Conservation (phyloP, 2,888 invertebrate genomes). For the Pasiphila rectangulata region DNA sequence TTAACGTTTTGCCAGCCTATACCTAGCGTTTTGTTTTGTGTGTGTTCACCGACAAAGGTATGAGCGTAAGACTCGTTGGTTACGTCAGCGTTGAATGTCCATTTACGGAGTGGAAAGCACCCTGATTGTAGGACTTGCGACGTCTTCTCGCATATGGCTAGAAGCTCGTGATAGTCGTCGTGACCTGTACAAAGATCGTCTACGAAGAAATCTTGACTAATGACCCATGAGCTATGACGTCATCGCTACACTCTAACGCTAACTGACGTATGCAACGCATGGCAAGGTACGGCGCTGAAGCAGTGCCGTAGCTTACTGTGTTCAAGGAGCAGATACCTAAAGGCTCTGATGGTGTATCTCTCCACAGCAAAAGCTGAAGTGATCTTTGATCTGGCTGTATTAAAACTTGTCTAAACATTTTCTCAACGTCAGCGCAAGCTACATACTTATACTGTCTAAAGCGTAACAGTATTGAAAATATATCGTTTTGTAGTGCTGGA, state of each 20-base stretch:
- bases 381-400: constrained; percentile 3
- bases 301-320: not conserved
- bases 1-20: not conserved
- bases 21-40: not conserved
- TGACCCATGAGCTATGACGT: not conserved
- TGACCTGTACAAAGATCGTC: not conserved
- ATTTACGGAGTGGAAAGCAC: not conserved
- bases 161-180: not conserved
- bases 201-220: not conserved
- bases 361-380: not conserved
- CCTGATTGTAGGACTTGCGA: not conserved
- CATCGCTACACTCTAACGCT: not conserved
- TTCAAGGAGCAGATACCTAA: not conserved
- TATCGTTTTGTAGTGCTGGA: constrained; percentile 3
- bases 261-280: not conserved
- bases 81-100: not conserved
- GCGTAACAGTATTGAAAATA: not conserved
- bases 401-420: not conserved
- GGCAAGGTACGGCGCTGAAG: not conserved
- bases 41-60: no score
- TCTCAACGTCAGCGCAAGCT: not conserved
- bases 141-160: not conserved
- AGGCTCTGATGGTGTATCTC: not conserved
- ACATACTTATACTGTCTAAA: constrained; percentile 9
- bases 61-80: no score